Evolutionary conservation across 2,888 invertebrate species (phyloP).

Genomic region (Mesopsocus fuscifrons): DNA sequence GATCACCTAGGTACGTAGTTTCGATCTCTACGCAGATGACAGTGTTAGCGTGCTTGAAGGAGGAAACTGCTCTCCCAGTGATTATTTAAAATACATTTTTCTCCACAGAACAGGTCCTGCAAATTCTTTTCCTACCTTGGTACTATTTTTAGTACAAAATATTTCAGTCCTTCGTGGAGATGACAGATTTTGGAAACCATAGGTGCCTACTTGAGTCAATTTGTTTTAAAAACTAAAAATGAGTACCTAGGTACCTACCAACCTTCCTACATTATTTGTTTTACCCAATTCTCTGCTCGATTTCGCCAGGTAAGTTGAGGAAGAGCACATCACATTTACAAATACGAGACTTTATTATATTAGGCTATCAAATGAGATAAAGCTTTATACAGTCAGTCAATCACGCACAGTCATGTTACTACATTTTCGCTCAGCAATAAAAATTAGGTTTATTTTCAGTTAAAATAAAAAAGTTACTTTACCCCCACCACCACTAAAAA

Average conservation of each 20-base stretch:
- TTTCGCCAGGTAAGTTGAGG: background rate
- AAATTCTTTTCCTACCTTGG: no score
- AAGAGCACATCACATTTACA: no score
- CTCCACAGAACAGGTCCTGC: no score
- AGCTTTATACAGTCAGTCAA: background rate
- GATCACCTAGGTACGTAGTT: no score
- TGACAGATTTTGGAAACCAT: no score
- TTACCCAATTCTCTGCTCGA: background rate
- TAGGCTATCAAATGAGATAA: background rate
- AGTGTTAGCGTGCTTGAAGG: no score
- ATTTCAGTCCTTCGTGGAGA: no score
- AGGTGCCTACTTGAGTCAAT: background rate
- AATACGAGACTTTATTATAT: background rate
- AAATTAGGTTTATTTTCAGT: no score
- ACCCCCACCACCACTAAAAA: background rate
- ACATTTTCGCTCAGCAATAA: background rate
- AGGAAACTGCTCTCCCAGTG: no score
- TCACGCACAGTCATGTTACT: background rate
- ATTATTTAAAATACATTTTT: no score
- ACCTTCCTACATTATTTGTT: background rate
- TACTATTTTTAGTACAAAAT: no score
- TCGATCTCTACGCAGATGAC: no score
- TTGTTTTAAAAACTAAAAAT: background rate
- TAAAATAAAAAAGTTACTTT: background rate
- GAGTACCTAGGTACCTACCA: background rate